Percentiles rank a stretch among this genome's conserved stretches.
These are phyloP conservation scores for Antheraea yamamai DNA, from an alignment of 2,888 invertebrate genomes.

Conservation along the genomic window DNA sequence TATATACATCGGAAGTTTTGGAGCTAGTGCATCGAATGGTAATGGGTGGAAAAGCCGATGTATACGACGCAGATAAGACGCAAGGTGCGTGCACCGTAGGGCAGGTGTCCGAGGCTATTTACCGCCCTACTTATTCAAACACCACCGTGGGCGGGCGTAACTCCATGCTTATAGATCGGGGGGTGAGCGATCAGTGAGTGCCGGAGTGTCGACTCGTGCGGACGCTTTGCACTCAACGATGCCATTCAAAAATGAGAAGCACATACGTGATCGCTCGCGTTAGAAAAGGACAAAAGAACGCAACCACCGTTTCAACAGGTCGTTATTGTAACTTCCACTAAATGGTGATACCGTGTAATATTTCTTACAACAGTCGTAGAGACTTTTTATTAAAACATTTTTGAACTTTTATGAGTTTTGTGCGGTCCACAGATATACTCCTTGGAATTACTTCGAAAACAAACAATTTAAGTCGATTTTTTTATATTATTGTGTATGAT, in stretches of 20 bases:
- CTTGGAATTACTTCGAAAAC: slow-evolving; percentile 34
- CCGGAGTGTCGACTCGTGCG: slow-evolving; percentile 69
- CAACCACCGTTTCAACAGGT: slow-evolving; percentile 74
- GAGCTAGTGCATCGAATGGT: background rate
- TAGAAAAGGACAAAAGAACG: slow-evolving; percentile 62
- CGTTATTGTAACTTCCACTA: slow-evolving; percentile 75
- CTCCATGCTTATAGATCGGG: slow-evolving; percentile 73
- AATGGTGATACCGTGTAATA: slow-evolving; percentile 74
- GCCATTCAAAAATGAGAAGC: slow-evolving; percentile 54
- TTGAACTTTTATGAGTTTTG: slow-evolving; percentile 58
- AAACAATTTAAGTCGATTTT: slow-evolving; percentile 21
- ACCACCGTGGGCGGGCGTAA: slow-evolving; percentile 57
- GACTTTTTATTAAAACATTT: slow-evolving; percentile 57
- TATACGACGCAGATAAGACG: slow-evolving; percentile 36
- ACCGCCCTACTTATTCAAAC: slow-evolving; percentile 72
- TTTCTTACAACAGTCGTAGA: slow-evolving; percentile 58
- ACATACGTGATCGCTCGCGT: slow-evolving; percentile 48
- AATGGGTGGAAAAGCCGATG: slow-evolving; percentile 34
- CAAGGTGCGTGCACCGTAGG: slow-evolving; percentile 52
- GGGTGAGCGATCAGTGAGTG: slow-evolving; percentile 66
- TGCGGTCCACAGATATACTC: slow-evolving; percentile 36
- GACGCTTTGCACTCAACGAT: slow-evolving; percentile 57
- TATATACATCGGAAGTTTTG: background rate
- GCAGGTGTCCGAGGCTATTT: slow-evolving; percentile 75
- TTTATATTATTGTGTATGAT: background rate